Evolutionary conservation across 2,797 vertebrate species (phyloP), one percentile per base, ranked within the genome.

Genomic region (Trematomus bernacchii): DNA sequence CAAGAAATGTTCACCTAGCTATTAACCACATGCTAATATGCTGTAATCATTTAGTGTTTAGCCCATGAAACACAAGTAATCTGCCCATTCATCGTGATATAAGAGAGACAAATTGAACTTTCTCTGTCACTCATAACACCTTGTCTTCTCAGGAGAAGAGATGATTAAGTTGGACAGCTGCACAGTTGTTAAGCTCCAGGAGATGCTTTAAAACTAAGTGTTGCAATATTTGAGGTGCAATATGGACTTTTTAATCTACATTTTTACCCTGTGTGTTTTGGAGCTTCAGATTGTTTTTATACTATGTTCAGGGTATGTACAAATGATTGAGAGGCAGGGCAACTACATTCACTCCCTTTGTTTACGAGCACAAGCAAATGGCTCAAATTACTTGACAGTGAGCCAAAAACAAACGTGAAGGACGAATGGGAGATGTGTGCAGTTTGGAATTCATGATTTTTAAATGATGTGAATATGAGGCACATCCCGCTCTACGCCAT

Each of bases 1-100:
- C 66, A 54, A 66, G 67, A 59, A 52, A 64, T 19, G 60, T 71
- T 76, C 50, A 23, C 44, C 55, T 50, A 44, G 43, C 40, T n/a
- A 3, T 53, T 63, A 66, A 8, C n/a, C 44, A 47, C 52, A 68
- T 40, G 51, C 40, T 54, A 60, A 73, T 21, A 47, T 33, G 30
- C 13, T 48, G 21, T 69, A 76, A 59, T 53, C 51, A 58, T 13
- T 44, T 15, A n/a, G 14, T 13, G 18, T 37, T 40, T 62, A 16
- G 33, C 27, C 47, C 13, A 4, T 30, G 51, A 42, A 53, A 50
- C 3, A 30, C 67, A 44, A 18, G 12, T 44, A 60, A 60, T 61
- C 50, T 57, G 65, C 58, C 18, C 46, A 46, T 71, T 61, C 73
- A 65, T 40, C 18, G 13, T 37, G 47, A 58, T 51, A 33, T 52